Conservation (phyloP, 92 coral and sea anemone genomes). For the Zoanthus gigantus region DNA sequence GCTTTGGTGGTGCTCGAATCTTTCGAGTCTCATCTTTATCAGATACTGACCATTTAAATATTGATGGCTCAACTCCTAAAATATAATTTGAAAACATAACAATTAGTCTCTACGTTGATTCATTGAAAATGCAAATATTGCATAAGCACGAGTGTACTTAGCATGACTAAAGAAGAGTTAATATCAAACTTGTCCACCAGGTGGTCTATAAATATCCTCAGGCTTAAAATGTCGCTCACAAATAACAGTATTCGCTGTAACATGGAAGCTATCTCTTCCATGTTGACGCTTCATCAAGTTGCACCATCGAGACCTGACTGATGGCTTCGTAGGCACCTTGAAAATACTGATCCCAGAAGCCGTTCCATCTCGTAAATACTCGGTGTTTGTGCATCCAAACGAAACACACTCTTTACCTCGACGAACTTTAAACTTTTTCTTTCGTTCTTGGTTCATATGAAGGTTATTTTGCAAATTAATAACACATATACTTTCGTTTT, state of each 20-base stretch:
- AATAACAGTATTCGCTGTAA: neutral
- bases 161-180: neutral
- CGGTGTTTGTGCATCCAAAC: slow-evolving; percentile 35
- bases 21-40: neutral
- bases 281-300: neutral
- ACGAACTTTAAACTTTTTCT: slow-evolving; percentile 22
- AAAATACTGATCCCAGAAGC: slow-evolving; percentile 36
- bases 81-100: neutral
- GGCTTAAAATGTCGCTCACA: neutral
- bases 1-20: slow-evolving; percentile 10
- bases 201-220: slow-evolving; percentile 3
- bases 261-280: slow-evolving; percentile 6
- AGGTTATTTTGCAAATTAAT: slow-evolving; percentile 12
- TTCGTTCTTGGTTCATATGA: slow-evolving; percentile 35
- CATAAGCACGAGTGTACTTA: neutral
- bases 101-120: neutral
- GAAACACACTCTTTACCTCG: slow-evolving; percentile 39
- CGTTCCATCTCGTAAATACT: slow-evolving; percentile 18
- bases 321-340: slow-evolving; percentile 34
- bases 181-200: neutral
- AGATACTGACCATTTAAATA: slow-evolving; percentile 6
- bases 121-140: neutral
- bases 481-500: slow-evolving; percentile 30
- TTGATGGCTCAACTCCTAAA: slow-evolving; percentile 11
- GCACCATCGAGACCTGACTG: neutral